These are phyloP conservation scores for Trididemnum nubilum DNA, from an alignment of 23 tunicate species.

Conservation along the genomic window DNA sequence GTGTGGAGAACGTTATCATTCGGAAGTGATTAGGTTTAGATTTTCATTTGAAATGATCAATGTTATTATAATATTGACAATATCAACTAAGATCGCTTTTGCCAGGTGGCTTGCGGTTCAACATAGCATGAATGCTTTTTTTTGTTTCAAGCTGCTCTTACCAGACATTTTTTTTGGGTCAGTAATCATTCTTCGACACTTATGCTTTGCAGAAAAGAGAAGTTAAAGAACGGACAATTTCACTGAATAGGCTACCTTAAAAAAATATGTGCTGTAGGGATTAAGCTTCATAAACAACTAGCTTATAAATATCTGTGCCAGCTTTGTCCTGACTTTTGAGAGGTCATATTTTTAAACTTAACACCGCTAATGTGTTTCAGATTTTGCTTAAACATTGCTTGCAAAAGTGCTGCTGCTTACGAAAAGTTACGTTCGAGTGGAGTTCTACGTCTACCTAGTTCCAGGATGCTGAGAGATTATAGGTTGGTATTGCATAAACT, in stretches of 20 bases:
- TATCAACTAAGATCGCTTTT: no score
- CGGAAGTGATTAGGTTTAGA: neutral
- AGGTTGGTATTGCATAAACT: neutral
- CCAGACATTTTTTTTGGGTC: neutral
- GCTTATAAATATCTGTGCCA: neutral
- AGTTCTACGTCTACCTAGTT: neutral
- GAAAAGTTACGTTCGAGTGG: slow-evolving; percentile 3
- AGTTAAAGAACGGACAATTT: no score
- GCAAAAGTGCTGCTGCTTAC: neutral
- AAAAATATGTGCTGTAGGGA: neutral
- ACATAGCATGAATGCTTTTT: neutral
- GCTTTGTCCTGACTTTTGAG: neutral
- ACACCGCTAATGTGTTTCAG: neutral
- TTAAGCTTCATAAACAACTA: no score
- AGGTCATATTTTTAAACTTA: neutral
- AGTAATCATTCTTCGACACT: neutral
- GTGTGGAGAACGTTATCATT: neutral
- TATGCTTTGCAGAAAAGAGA: no score
- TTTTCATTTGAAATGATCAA: neutral
- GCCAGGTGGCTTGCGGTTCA: neutral
- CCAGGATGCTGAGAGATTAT: neutral
- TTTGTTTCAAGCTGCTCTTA: neutral
- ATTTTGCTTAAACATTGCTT: neutral
- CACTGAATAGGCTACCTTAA: no score
- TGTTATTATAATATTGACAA: no score